Conservation (phyloP, 2,113 vertebrate species). For the Pseudonaja textilis region DNA sequence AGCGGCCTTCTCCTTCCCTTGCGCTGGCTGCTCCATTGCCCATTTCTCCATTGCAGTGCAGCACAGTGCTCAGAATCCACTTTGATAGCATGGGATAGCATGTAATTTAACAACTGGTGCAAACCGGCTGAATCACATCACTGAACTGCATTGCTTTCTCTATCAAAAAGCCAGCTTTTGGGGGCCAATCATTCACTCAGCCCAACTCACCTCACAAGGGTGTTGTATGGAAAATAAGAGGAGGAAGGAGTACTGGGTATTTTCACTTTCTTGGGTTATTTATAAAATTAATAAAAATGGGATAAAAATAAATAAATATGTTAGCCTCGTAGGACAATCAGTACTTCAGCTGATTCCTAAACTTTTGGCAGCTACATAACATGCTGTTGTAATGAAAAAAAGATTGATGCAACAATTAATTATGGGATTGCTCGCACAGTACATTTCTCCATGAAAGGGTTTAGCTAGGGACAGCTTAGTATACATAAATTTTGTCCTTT, state of each 20-base stretch:
- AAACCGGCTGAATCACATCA: too few relatives aligned
- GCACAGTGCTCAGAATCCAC: too few relatives aligned
- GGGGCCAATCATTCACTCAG: too few relatives aligned
- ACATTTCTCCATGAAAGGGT: not conserved
- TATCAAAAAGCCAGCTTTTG: not conserved
- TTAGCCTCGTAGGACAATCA: not conserved
- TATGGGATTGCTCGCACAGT: not conserved
- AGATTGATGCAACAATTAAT: not conserved
- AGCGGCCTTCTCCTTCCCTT: too few relatives aligned
- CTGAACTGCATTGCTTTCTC: not conserved
- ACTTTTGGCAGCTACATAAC: not conserved
- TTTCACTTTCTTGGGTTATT: not conserved
- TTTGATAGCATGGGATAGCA: too few relatives aligned
- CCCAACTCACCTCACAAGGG: not conserved
- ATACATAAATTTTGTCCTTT: not conserved
- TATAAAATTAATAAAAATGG: not conserved
- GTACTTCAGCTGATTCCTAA: not conserved
- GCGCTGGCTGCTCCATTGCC: too few relatives aligned
- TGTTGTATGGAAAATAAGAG: too few relatives aligned
- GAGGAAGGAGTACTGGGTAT: not conserved
- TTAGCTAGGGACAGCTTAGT: not conserved
- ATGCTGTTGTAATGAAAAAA: not conserved
- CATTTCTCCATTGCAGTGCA: too few relatives aligned
- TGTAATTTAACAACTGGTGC: too few relatives aligned
- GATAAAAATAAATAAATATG: not conserved